phyloP scores from a whole-genome alignment of 2,888 invertebrate genomes.

The Homarus gammarus region DNA sequence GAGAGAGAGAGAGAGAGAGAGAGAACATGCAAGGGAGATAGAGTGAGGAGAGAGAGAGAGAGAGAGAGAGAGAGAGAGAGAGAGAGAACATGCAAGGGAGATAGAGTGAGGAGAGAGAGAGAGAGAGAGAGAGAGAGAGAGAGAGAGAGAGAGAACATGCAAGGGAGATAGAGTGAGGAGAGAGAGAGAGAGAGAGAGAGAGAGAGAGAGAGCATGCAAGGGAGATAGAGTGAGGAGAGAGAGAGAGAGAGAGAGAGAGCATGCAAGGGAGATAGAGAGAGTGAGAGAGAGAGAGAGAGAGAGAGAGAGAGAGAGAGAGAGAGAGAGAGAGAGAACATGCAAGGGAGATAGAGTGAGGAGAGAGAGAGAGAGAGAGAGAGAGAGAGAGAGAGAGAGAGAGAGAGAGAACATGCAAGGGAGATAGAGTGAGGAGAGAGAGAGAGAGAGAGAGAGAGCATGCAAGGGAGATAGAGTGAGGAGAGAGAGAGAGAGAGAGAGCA shows the following conservation, averaged over 20 bases:
- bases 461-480: too few species aligned
- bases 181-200: constrained; percentile 7
- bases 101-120: constrained; percentile 19
- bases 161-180: too few species aligned
- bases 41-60: constrained; percentile 4
- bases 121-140: constrained; percentile 10
- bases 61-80: constrained; percentile 16
- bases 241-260: constrained; percentile 4
- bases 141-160: too few species aligned
- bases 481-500: not conserved
- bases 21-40: too few species aligned
- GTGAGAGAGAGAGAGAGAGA: constrained; percentile 19
- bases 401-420: too few species aligned
- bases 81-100: too few species aligned
- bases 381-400: constrained; percentile 7
- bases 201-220: too few species aligned
- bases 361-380: constrained; percentile 8
- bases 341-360: too few species aligned
- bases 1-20: constrained; percentile 7
- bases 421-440: constrained; percentile 19
- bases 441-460: not conserved
- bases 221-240: too few species aligned
- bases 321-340: constrained; percentile 11
- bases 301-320: constrained; percentile 7
- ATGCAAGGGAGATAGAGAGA: too few species aligned